These are phyloP conservation scores for Phrynosoma blainvillii DNA, from an alignment of 2,113 vertebrate genomes.

Conservation along the genomic window DNA sequence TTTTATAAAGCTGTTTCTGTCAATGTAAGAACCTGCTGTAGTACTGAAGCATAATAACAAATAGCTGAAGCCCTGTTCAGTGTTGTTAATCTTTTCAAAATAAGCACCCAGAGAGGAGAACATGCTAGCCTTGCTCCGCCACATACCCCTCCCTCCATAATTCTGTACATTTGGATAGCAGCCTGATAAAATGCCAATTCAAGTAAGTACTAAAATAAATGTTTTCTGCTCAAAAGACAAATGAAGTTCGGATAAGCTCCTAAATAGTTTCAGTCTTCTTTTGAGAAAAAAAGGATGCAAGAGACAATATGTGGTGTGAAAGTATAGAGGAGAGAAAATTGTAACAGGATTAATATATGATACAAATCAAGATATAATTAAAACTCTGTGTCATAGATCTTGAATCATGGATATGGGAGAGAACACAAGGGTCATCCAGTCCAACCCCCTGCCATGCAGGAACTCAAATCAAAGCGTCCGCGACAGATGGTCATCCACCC, in stretches of 20 bases:
- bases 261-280: background rate
- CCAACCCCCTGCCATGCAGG: no score
- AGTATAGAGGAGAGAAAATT: background rate
- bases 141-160: no score
- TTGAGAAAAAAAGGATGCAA: background rate
- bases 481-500: no score
- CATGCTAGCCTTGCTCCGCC: no score
- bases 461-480: no score
- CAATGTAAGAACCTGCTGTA: background rate
- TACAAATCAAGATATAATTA: constrained; percentile 23
- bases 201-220: constrained; percentile 37
- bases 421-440: no score
- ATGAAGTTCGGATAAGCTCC: background rate
- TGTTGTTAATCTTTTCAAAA: no score
- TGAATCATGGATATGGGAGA: no score
- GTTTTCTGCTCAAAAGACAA: background rate
- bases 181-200: background rate
- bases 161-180: no score
- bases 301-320: background rate
- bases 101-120: no score
- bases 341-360: background rate
- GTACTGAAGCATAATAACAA: background rate
- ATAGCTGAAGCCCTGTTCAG: background rate
- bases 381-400: background rate
- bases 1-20: background rate